Conservation (phyloP, 2,113 vertebrate genomes). For the Xenopus borealis region DNA sequence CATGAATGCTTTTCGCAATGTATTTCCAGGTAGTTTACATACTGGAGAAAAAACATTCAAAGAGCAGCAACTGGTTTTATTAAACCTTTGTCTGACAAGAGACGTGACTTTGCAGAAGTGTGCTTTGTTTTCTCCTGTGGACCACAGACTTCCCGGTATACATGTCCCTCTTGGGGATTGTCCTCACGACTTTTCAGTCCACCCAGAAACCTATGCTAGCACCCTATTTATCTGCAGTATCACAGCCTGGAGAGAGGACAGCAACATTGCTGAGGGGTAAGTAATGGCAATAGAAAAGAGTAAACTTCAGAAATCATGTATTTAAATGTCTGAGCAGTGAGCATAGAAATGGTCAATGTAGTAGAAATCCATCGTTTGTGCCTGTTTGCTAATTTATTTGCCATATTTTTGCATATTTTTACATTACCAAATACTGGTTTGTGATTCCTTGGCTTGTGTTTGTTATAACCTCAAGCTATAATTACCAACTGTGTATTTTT, state of each 20-base stretch:
- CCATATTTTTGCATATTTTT: too few relatives aligned
- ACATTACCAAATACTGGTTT: too few relatives aligned
- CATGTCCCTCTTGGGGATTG: constrained; percentile 84
- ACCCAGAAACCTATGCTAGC: constrained; percentile 75
- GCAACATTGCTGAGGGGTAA: constrained; percentile 90
- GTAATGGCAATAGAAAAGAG: constrained; percentile 39
- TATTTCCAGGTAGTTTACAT: constrained; percentile 85
- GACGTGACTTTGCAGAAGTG: constrained; percentile 73
- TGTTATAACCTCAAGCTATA: too few relatives aligned
- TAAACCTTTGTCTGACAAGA: constrained; percentile 84
- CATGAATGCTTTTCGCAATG: constrained; percentile 21
- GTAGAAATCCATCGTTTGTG: too few relatives aligned
- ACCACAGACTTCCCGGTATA: constrained; percentile 89
- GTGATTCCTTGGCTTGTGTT: too few relatives aligned
- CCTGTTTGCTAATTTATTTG: too few relatives aligned
- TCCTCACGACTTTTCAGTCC: constrained; percentile 76
- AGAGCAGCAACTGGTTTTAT: constrained; percentile 87
- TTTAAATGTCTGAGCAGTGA: too few relatives aligned
- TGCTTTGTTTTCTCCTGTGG: constrained; percentile 89
- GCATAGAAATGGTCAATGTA: too few relatives aligned
- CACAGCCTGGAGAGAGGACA: constrained; percentile 82
- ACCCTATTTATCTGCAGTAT: constrained; percentile 90
- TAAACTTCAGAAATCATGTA: too few relatives aligned
- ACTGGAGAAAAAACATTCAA: constrained; percentile 89
- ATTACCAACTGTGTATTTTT: too few relatives aligned